Evolutionary conservation across 2,797 vertebrate species (phyloP), one percentile per base, ranked within the genome.

Genomic region (Galagoides demidoff): DNA sequence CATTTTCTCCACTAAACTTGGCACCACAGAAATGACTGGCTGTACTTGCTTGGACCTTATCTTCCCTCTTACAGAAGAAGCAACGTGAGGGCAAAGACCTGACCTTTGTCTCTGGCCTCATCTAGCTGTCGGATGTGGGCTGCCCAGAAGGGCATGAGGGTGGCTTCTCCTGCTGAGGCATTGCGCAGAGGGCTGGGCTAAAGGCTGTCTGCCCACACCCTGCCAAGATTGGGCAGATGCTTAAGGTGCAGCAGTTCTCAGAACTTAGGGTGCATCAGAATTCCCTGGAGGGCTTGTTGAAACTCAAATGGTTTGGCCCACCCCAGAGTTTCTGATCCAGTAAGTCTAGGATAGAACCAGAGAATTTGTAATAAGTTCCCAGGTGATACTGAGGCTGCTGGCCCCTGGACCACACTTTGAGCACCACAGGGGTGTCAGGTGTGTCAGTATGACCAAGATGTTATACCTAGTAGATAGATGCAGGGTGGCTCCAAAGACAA

Each of bases 381-480:
- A 85, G 55, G 20, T 20, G 16, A 68, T 79, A 19, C 16, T 34
- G 64, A 34, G 63, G 7, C 13, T 73, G 20, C 31, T 13, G 19
- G 70, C 29, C 49, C n/a, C 34, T 6, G 2, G 49, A 31, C 23
- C 39, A 59, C 29, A 39, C 90, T 64, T 29, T 25, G 55, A 77
- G 81, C 68, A 37, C n/a, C 76, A 29, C 29, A 52, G 71, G 10
- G 55, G n/a, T 37, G 39, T 39, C 12, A 0, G 49, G 49, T 5
- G 0, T 3, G 0, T 66, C 20, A 5, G 23, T 1, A 0, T 57
- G 66, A 14, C 52, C 52, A 3, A 39, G 20, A 31, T 5, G 0
- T 3, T 34, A 43, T 55, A 22, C 17, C 59, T 43, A 34, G 43
- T 29, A 7, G 70, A 63, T n/a, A 61, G 27, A 13, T 61, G 12